A percentile compares a stretch with the other conserved stretches of the same genome.
Conservation (phyloP, 2,113 vertebrate genomes). For the Cyanoderma ruficeps region DNA sequence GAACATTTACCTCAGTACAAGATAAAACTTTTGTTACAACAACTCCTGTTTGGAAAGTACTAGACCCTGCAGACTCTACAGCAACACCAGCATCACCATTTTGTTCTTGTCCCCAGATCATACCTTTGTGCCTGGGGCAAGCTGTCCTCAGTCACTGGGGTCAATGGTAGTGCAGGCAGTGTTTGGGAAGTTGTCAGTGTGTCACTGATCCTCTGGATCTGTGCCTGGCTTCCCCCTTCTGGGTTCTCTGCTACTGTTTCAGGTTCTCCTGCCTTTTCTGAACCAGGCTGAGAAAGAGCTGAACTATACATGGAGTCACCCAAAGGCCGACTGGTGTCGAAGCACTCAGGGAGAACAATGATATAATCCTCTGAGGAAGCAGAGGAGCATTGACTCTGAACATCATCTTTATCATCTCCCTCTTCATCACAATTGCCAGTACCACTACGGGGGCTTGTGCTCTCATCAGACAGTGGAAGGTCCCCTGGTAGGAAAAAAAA, state of each 20-base stretch:
- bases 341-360: slow-evolving; percentile 94
- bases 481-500: slow-evolving; percentile 41
- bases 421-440: slow-evolving; percentile 49
- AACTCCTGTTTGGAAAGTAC: neutral
- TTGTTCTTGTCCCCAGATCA: neutral
- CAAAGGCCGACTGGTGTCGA: slow-evolving; percentile 92
- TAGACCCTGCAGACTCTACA: neutral
- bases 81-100: neutral
- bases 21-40: neutral
- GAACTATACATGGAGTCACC: slow-evolving; percentile 95
- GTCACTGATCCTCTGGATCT: slow-evolving; percentile 70
- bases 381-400: slow-evolving; percentile 86
- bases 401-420: slow-evolving; percentile 83
- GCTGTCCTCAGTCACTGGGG: slow-evolving; percentile 70
- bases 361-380: slow-evolving; percentile 93
- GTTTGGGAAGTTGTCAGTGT: slow-evolving; percentile 79
- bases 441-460: neutral
- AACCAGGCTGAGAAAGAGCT: slow-evolving; percentile 86
- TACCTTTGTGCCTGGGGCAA: slow-evolving; percentile 69
- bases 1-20: neutral
- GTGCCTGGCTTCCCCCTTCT: neutral
- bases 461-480: neutral
- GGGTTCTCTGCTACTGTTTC: slow-evolving; percentile 24
- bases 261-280: slow-evolving; percentile 67
- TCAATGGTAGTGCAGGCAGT: slow-evolving; percentile 76